These are phyloP conservation scores for Drosophila biarmipes DNA, from an alignment of 1,140 invertebrate genomes.

Conservation along the genomic window DNA sequence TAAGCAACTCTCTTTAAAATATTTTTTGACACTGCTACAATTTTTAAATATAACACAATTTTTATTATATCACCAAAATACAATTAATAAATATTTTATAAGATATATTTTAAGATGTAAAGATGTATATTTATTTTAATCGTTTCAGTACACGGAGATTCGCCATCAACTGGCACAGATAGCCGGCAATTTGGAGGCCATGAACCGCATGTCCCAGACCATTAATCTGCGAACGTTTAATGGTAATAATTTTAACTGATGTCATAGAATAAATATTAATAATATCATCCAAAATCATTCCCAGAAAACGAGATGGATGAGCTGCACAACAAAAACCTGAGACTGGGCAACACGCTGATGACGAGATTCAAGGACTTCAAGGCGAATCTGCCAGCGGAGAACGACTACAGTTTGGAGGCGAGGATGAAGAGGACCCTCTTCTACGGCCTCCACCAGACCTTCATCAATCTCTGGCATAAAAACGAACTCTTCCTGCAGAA, in stretches of 20 bases:
- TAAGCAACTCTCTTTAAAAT: no score
- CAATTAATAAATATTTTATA: no score
- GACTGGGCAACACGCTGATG: constrained; percentile 74
- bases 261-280: background rate
- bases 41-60: no score
- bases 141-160: constrained; percentile 76
- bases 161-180: constrained; percentile 71
- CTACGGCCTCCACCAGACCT: constrained; percentile 80
- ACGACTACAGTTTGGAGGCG: constrained; percentile 78
- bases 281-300: background rate
- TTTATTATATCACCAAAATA: no score
- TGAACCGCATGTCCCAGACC: constrained; percentile 78
- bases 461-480: constrained; percentile 78
- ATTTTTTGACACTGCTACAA: no score
- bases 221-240: constrained; percentile 77
- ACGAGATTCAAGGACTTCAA: constrained; percentile 75
- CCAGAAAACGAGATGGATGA: constrained; percentile 81
- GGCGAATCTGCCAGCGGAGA: constrained; percentile 73
- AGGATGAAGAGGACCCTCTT: constrained; percentile 80
- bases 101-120: background rate
- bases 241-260: constrained; percentile 36
- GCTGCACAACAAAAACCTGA: constrained; percentile 73
- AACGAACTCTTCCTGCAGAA: constrained; percentile 78
- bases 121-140: no score
- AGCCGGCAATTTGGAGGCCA: constrained; percentile 72